These are phyloP conservation scores for Myopa testacea DNA, from an alignment of 2,888 invertebrate species.

Conservation along the genomic window DNA sequence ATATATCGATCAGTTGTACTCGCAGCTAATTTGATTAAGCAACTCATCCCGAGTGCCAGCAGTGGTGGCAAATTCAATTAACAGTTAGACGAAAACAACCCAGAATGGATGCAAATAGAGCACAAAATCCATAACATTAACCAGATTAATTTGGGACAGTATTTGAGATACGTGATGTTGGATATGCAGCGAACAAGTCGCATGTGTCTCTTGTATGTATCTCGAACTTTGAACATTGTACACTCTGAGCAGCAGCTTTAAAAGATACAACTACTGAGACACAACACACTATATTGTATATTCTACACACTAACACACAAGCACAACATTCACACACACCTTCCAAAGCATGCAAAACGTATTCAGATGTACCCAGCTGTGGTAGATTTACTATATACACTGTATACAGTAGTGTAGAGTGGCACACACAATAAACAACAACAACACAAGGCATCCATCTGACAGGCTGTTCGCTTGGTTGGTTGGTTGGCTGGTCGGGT, in stretches of 20 bases:
- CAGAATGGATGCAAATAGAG: too few relatives aligned
- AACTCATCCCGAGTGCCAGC: background rate
- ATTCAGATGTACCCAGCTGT: background rate
- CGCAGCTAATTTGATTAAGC: slow-evolving; percentile 9
- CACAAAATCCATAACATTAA: background rate
- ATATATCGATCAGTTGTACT: too few relatives aligned
- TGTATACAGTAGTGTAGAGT: background rate
- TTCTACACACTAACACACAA: too few relatives aligned
- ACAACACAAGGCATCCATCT: too few relatives aligned
- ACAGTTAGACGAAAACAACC: background rate
- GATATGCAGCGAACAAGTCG: background rate
- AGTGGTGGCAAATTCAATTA: slow-evolving; percentile 7
- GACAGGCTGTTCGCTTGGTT: too few relatives aligned
- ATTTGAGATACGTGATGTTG: background rate
- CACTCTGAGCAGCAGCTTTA: background rate
- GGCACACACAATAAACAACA: background rate
- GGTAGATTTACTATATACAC: background rate
- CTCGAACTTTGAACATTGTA: background rate
- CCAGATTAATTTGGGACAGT: background rate
- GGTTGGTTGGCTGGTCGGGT: too few relatives aligned
- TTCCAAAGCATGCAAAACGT: too few relatives aligned
- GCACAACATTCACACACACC: too few relatives aligned
- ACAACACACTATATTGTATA: too few relatives aligned
- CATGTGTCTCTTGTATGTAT: background rate
- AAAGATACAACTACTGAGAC: too few relatives aligned